Base-by-base conservation (phyloP, 2,797 vertebrate species). In the Nothura maculosa region DNA sequence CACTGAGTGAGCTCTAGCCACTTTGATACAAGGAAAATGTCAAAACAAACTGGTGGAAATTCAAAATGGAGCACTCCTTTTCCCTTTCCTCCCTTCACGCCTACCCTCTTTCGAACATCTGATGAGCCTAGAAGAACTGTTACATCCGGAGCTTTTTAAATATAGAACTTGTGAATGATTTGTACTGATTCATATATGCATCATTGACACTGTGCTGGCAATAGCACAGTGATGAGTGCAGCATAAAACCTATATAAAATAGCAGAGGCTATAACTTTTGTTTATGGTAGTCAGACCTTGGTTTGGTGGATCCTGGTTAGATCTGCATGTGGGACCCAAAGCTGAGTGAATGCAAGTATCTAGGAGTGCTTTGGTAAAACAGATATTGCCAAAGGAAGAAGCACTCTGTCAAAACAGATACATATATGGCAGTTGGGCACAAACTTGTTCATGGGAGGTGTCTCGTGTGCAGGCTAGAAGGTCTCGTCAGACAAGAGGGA, bases 81-180 rank as follows among this genome's bases (percentile, higher is more conserved):
- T 80, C 75, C 83, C 88, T 95, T 86, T 91, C 92, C 95, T 96
- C 90, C 94, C 92, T 95, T 95, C 94, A 96, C 96, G 94, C 93
- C 95, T 96, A 90, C 95, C 94, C 94, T 81, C 95, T 94, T 96
- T 96, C 30, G 96, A 95, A 98, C 97, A 97, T 97, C 97, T 96
- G 96, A 97, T 95, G 93, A 90, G 92, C 86, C 95, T 97, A 81
- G 81, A 97, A 97, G 94, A 96, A 34, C 89, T 96, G 97, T 91
- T 95, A 96, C 96, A 96, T 96, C 95, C 95, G 96, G 95, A 94
- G 93, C 93, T 88, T 96, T 96, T 96, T 96, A 94, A 96, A 96
- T 96, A 92, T 96, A 96, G 95, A 96, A 96, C 91, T 94, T 96
- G 96, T 96, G 96, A 94, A 95, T 96, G 96, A 90, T 95, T 94